Conservation (phyloP, 2,888 invertebrate genomes). For the Blastobasis adustella region DNA sequence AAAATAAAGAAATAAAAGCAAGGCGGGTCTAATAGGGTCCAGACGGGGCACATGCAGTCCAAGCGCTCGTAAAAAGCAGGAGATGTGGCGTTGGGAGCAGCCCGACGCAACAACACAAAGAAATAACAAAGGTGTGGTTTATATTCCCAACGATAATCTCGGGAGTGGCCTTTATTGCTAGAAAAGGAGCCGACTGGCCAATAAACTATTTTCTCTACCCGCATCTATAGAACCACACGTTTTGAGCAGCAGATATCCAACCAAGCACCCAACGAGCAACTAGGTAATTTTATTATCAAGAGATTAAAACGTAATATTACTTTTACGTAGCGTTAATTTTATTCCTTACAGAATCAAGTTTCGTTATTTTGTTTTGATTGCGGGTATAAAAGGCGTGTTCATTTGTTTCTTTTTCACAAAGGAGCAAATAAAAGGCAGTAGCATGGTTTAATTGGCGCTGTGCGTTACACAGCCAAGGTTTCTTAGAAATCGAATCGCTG, state of each 20-base stretch:
- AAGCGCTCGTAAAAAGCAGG: neutral
- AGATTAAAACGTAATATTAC: no score
- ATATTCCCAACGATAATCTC: slow-evolving; percentile 30
- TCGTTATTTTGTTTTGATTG: slow-evolving; percentile 8
- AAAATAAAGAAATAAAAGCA: neutral
- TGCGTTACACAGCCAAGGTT: slow-evolving; percentile 30
- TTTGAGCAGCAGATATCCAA: slow-evolving; percentile 28
- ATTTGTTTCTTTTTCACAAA: slow-evolving; percentile 20
- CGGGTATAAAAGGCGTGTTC: slow-evolving; percentile 24
- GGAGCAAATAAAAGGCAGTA: slow-evolving; percentile 30
- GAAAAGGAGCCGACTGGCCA: slow-evolving; percentile 33
- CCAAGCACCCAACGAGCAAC: slow-evolving; percentile 20
- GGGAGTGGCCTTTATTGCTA: slow-evolving; percentile 30
- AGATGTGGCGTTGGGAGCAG: slow-evolving; percentile 12
- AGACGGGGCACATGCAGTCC: no score
- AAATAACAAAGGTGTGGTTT: slow-evolving; percentile 34
- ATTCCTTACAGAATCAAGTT: neutral
- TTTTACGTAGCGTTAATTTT: no score
- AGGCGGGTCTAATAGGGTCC: neutral
- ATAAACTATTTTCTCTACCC: slow-evolving; percentile 41
- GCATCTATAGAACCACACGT: slow-evolving; percentile 46
- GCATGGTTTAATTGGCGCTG: slow-evolving; percentile 49
- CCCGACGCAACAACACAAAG: slow-evolving; percentile 30
- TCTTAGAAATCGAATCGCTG: slow-evolving; percentile 26
- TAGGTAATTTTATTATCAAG: no score